These are phyloP conservation scores for Clarias macrocephalus DNA, from an alignment of 2,113 vertebrate genomes.

Conservation along the genomic window DNA sequence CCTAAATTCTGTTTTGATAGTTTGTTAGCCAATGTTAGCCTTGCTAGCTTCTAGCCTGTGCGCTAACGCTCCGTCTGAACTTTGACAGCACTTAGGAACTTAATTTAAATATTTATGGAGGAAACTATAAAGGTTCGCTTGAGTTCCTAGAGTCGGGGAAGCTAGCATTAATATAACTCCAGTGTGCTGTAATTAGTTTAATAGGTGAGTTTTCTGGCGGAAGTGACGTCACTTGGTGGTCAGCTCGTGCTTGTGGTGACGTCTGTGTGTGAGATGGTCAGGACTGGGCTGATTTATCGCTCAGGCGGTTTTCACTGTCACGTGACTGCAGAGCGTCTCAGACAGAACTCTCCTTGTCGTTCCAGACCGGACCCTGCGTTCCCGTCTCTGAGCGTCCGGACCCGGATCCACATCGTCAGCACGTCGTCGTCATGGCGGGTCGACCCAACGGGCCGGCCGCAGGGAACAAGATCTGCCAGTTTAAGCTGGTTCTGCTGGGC, in stretches of 20 bases:
- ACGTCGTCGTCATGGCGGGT: slow-evolving; percentile 78
- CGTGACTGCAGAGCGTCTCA: background rate
- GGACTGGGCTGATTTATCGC: background rate
- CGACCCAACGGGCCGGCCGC: slow-evolving; percentile 79
- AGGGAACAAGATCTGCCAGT: slow-evolving; percentile 85
- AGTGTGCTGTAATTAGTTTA: background rate
- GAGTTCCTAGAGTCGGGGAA: no score
- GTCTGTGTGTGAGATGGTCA: background rate
- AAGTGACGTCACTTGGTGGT: background rate
- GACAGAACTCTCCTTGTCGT: background rate
- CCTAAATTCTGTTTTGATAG: background rate
- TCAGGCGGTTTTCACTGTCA: no score
- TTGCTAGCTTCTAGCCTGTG: background rate
- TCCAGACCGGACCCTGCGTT: background rate
- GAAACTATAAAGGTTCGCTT: background rate
- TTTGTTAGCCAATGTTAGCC: background rate
- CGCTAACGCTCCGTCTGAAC: background rate
- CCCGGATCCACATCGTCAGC: background rate
- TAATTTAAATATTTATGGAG: background rate
- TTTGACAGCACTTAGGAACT: background rate
- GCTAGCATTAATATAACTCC: background rate
- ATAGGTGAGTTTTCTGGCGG: background rate
- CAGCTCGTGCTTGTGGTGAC: background rate
- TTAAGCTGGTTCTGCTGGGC: slow-evolving; percentile 82
- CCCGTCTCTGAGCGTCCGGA: background rate